Percentiles rank a stretch among this genome's conserved stretches.
Conservation (phyloP, 2,888 invertebrate genomes). For the Carterocephalus palaemon region DNA sequence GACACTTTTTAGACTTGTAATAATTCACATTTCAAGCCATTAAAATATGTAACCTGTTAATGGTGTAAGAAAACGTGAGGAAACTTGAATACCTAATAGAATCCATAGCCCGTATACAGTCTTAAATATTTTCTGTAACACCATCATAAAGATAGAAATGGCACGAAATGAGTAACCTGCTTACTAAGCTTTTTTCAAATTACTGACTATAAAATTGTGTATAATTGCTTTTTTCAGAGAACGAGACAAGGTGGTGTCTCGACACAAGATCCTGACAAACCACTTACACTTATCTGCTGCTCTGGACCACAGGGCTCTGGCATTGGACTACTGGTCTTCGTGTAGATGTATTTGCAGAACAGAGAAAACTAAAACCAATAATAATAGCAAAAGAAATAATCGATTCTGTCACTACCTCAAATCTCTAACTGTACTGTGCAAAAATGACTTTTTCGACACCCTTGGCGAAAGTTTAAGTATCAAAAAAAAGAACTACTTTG, state of each 20-base stretch:
- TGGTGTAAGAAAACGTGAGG: too few relatives aligned
- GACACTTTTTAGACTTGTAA: too few relatives aligned
- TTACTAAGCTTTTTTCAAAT: too few relatives aligned
- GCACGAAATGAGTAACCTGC: too few relatives aligned
- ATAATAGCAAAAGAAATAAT: conserved; percentile 82
- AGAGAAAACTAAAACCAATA: conserved; percentile 80
- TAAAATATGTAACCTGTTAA: too few relatives aligned
- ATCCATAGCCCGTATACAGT: too few relatives aligned
- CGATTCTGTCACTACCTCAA: conserved; percentile 89
- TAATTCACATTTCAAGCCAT: too few relatives aligned
- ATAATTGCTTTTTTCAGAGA: conserved; percentile 68
- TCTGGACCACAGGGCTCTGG: conserved; percentile 76
- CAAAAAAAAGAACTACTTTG: conserved; percentile 6
- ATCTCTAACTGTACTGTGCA: conserved; percentile 73
- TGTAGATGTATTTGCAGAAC: conserved; percentile 84
- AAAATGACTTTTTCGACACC: conserved; percentile 69
- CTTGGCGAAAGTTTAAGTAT: conserved; percentile 61
- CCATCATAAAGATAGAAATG: too few relatives aligned
- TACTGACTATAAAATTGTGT: too few relatives aligned
- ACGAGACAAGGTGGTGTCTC: conserved; percentile 55
- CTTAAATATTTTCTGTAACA: too few relatives aligned
- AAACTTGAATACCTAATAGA: too few relatives aligned
- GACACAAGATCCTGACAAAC: conserved; percentile 62
- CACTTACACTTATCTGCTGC: conserved; percentile 66
- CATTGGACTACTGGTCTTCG: conserved; percentile 84